These are phyloP conservation scores for Bellardia pandia DNA, from an alignment of 2,888 invertebrate species.

Conservation along the genomic window DNA sequence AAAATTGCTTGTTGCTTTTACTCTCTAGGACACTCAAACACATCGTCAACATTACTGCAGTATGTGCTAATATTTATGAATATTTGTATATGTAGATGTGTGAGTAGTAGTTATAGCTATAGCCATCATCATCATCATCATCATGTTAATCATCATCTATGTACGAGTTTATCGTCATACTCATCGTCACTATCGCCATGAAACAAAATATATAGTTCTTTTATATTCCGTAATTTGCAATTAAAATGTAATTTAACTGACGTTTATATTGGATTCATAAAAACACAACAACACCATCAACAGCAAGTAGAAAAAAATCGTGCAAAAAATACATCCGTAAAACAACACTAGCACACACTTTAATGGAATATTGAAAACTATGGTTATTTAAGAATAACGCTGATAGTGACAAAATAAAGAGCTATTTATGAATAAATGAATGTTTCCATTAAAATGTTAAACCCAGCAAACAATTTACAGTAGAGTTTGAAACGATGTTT, in stretches of 20 bases:
- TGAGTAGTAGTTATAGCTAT: constrained; percentile 31
- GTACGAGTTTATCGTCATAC: constrained; percentile 51
- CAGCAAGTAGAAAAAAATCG: not conserved
- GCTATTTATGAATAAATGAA: constrained; percentile 53
- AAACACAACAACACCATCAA: constrained; percentile 44
- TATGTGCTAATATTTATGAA: constrained; percentile 16
- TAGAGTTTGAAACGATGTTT: not conserved
- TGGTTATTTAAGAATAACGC: constrained; percentile 59
- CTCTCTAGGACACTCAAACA: constrained; percentile 61
- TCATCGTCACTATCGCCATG: constrained; percentile 54
- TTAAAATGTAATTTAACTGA: constrained; percentile 73
- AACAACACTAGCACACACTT: constrained; percentile 35
- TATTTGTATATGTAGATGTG: constrained; percentile 3
- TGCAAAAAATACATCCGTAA: constrained; percentile 9
- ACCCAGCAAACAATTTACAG: constrained; percentile 27
- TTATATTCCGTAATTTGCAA: constrained; percentile 71
- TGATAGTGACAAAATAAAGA: constrained; percentile 69
- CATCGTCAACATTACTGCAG: constrained; percentile 45
- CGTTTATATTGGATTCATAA: constrained; percentile 72
- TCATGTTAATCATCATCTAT: constrained; percentile 33
- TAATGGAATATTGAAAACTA: constrained; percentile 65
- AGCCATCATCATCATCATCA: constrained; percentile 34
- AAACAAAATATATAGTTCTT: constrained; percentile 65
- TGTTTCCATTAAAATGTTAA: constrained; percentile 25
- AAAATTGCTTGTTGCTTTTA: constrained; percentile 67